Percentiles rank a stretch among this genome's conserved stretches.
These are phyloP conservation scores for Suncus etruscus DNA, from an alignment of 2,113 vertebrate genomes.

Conservation along the genomic window DNA sequence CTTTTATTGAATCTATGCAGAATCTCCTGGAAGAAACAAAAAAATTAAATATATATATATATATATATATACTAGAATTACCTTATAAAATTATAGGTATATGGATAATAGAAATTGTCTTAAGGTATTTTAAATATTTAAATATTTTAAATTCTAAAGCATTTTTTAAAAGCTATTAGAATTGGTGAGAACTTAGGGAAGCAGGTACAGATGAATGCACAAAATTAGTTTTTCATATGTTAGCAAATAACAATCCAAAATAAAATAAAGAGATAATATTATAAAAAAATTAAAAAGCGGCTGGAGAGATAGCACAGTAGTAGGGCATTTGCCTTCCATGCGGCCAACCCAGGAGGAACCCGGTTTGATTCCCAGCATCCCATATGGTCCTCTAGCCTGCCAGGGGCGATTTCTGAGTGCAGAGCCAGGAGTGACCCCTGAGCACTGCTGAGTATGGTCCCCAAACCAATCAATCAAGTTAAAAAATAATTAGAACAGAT, in stretches of 20 bases:
- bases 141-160: not conserved
- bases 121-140: not conserved
- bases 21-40: not conserved
- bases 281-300: not conserved
- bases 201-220: not conserved
- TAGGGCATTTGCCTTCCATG: no score
- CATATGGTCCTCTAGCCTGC: no score
- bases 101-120: not conserved
- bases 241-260: not conserved
- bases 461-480: no score
- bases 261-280: conserved; percentile 21
- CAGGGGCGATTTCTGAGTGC: no score
- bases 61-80: no score
- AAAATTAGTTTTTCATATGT: not conserved
- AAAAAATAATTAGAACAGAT: not conserved
- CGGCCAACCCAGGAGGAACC: no score
- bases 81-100: not conserved
- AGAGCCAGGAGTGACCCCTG: no score
- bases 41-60: not conserved
- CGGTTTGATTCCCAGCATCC: no score
- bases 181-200: not conserved
- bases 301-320: not conserved
- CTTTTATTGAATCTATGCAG: not conserved
- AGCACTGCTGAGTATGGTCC: no score
- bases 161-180: not conserved